Evolutionary conservation across 2,113 vertebrate species (phyloP), one percentile per base, ranked within the genome.

Genomic region (Atractosteus spatula): DNA sequence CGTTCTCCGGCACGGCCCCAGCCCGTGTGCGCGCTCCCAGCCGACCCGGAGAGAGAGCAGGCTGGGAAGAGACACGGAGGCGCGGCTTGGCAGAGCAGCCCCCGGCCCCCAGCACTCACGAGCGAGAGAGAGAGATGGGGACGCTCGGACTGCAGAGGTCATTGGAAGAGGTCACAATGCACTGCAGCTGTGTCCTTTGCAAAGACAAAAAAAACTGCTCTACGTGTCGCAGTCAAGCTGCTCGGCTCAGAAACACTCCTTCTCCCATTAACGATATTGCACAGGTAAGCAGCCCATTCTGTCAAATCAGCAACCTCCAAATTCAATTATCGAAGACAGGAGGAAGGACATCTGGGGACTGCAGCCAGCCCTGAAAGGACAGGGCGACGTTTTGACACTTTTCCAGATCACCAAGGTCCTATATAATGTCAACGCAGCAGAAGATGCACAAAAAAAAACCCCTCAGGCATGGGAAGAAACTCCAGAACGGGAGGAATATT

Each of bases 241-340:
- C 0, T 7, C 4, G 47, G 10, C 47, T 51, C 2, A 5, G 47
- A 51, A 51, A 51, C 47, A 51, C 47, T 51, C 47, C 47, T 59
- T 16, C n/a, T 51, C 4, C 45, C 43, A 67, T 67, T 67, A 67
- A 14, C 14, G 12, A 67, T 3, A 47, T 43, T 66, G 65, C 65
- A 51, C 45, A 16, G 43, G 43, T 47, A 47, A 67, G 66, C 45
- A 45, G 12, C 3, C 16, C 7, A 17, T n/a, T 1, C 65, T 47
- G 65, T 66, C 47, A 13, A 69, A 69, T 56, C 51, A 69, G 67
- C 16, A 5, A 67, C 8, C 67, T 47, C 17, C 16, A 6, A 69
- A 69, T 41, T 29, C n/a, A 69, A 55, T 67, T 67, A 69, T 55
- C 5, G 16, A 7, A 41, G 54, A 7, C 14, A 59, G 5, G 4